phyloP scores from a whole-genome alignment of 2,113 vertebrate genomes.

The Anolis sagrei region DNA sequence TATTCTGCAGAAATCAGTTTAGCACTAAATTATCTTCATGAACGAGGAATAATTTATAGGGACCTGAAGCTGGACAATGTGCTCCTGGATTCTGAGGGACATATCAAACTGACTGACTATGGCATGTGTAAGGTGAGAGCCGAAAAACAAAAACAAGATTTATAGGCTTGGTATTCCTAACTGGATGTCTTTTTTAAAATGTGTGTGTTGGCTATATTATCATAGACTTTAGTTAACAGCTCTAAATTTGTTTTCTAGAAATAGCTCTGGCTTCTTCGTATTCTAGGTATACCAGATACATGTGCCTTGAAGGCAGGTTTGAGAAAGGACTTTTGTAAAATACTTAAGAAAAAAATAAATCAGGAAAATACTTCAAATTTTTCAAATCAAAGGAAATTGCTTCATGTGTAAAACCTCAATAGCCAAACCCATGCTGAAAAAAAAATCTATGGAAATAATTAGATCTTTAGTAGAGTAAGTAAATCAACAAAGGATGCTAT shows the following conservation, averaged over 20 bases:
- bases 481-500: too few relatives aligned
- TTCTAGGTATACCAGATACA: neutral
- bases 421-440: too few relatives aligned
- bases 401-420: too few relatives aligned
- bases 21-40: slow-evolving; percentile 98
- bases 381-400: too few relatives aligned
- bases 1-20: slow-evolving; percentile 99
- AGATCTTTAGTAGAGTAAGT: too few relatives aligned
- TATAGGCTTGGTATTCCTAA: slow-evolving; percentile 11
- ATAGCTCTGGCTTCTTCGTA: neutral
- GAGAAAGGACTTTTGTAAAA: too few relatives aligned
- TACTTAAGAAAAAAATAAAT: too few relatives aligned
- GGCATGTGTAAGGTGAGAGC: slow-evolving; percentile 97
- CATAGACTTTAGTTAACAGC: neutral
- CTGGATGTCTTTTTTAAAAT: neutral
- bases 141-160: neutral
- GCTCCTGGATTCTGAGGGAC: slow-evolving; percentile 95
- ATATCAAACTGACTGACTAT: slow-evolving; percentile 99
- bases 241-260: neutral
- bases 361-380: too few relatives aligned
- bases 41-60: slow-evolving; percentile 98
- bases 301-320: neutral
- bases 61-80: slow-evolving; percentile 99
- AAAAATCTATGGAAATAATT: too few relatives aligned
- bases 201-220: neutral